phyloP scores from a whole-genome alignment of 2,113 vertebrate genomes.

The Pungitius pungitius region DNA sequence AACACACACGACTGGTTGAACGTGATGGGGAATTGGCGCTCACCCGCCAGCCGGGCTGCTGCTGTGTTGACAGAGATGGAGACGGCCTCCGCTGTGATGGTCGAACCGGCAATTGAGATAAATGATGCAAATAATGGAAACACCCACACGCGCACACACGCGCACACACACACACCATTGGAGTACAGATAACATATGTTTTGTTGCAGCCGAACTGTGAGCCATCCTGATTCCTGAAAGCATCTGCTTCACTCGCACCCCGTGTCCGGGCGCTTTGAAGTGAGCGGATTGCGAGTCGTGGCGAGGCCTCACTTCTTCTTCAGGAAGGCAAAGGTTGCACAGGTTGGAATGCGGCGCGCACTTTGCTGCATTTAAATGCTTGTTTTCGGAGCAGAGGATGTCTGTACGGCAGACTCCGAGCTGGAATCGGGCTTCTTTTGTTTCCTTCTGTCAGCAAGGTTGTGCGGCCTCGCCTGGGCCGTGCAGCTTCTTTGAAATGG shows the following conservation, averaged over 20 bases:
- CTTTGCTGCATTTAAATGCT: not conserved
- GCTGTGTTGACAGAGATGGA: conserved; percentile 21
- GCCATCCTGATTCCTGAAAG: not conserved
- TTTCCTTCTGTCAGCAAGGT: not conserved
- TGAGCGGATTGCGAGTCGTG: not conserved
- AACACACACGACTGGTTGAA: conserved; percentile 6
- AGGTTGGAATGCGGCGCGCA: not conserved
- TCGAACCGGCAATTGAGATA: conserved; percentile 14
- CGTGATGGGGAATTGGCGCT: conserved; percentile 30
- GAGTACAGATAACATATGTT: not conserved
- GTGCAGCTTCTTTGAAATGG: not conserved
- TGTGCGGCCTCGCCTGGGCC: not conserved
- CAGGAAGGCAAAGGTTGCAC: not conserved
- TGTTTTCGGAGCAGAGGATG: not conserved
- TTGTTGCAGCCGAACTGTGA: not conserved
- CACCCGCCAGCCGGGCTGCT: conserved; percentile 20
- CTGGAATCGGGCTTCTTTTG: not conserved
- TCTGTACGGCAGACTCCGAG: not conserved
- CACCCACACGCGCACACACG: not conserved
- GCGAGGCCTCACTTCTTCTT: not conserved
- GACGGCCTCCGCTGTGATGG: conserved; percentile 33
- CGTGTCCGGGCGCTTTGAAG: not conserved
- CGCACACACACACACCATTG: not conserved
- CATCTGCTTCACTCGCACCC: not conserved
- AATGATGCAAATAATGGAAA: conserved; percentile 34